Percentiles rank a stretch among this genome's conserved stretches.
phyloP scores from a whole-genome alignment of 1,140 invertebrate genomes.

The Triops cancriformis region DNA sequence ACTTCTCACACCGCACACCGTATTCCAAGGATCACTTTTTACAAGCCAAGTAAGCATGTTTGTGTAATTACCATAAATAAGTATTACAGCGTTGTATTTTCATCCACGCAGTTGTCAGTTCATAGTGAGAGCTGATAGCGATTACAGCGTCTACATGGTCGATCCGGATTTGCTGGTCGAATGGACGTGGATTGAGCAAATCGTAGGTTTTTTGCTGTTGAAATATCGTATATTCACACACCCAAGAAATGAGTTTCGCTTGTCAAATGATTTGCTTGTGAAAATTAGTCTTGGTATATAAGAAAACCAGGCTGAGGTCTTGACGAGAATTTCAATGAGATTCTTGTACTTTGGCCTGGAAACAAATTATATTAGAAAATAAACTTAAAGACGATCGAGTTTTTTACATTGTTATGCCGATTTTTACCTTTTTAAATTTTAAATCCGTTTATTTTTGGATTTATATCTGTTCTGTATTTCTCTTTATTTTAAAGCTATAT shows the following conservation, averaged over 20 bases:
- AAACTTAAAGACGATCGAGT: not conserved
- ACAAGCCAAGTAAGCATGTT: slow-evolving; percentile 70
- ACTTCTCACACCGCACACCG: slow-evolving; percentile 48
- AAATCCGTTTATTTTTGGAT: not conserved
- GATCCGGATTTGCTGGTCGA: slow-evolving; percentile 83
- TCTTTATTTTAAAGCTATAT: too few species aligned
- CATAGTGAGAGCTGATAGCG: slow-evolving; percentile 68
- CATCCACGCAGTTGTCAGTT: slow-evolving; percentile 78
- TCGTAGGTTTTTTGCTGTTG: slow-evolving; percentile 53
- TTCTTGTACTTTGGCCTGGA: too few species aligned
- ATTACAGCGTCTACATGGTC: slow-evolving; percentile 63
- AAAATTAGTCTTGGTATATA: not conserved
- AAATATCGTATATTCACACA: not conserved
- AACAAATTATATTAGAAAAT: too few species aligned
- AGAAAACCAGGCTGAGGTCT: too few species aligned
- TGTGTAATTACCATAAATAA: slow-evolving; percentile 24
- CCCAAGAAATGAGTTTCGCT: slow-evolving; percentile 9
- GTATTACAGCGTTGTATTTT: slow-evolving; percentile 29
- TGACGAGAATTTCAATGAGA: too few species aligned
- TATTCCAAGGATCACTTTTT: slow-evolving; percentile 89
- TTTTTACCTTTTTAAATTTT: not conserved
- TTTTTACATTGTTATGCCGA: not conserved
- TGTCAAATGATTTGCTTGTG: slow-evolving; percentile 5
- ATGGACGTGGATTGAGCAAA: slow-evolving; percentile 85
- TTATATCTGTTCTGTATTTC: too few species aligned